A percentile compares a stretch with the other conserved stretches of the same genome.
These are phyloP conservation scores for Oeneis ivallda DNA, from an alignment of 2,888 invertebrate species.

Conservation along the genomic window DNA sequence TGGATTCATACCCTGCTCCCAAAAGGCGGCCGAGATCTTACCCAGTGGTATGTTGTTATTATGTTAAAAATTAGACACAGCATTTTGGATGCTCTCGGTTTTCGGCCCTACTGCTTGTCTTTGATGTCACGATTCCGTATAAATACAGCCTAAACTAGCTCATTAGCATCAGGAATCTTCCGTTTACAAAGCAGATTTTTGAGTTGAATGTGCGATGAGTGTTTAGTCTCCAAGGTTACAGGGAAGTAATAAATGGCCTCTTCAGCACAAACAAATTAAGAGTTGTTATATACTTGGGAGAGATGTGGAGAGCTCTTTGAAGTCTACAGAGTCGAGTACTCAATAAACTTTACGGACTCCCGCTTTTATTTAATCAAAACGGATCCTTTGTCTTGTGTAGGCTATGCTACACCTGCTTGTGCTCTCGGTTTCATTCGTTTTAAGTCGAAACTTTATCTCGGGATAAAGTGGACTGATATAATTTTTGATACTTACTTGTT, in stretches of 20 bases:
- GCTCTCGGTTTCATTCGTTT: neutral
- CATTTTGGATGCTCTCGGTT: no score
- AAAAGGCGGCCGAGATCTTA: no score
- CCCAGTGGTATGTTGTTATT: no score
- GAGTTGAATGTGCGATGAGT: neutral
- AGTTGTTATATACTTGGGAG: neutral
- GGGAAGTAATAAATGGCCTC: conserved; percentile 11
- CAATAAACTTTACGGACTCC: conserved; percentile 7
- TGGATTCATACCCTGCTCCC: no score
- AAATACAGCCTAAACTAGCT: no score
- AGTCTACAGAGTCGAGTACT: neutral
- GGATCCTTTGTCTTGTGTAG: neutral
- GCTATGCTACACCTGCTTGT: neutral
- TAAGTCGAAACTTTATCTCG: neutral
- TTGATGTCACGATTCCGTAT: no score
- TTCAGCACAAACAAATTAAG: conserved; percentile 1
- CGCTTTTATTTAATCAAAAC: conserved; percentile 8
- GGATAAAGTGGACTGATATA: neutral
- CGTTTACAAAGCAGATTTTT: neutral
- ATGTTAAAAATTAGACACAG: no score
- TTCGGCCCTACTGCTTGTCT: no score
- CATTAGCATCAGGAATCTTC: no score
- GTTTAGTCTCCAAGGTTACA: conserved; percentile 3
- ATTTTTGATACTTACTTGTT: no score
- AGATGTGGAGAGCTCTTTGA: conserved; percentile 3